These are phyloP conservation scores for Epistrophella euchroma DNA, from an alignment of 2,888 invertebrate genomes.

Conservation along the genomic window DNA sequence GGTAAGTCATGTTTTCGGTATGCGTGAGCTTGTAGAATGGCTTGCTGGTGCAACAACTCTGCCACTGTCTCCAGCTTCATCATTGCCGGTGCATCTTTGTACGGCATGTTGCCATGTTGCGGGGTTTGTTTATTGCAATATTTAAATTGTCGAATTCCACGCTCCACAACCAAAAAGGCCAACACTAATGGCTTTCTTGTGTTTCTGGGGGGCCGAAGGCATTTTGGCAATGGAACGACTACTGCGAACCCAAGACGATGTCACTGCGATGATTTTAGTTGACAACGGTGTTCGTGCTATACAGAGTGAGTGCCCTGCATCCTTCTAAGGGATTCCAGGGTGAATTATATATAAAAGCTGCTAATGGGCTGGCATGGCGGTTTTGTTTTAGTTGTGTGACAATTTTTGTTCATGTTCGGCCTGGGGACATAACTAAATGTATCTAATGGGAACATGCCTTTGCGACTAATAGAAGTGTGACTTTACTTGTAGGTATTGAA, in stretches of 20 bases:
- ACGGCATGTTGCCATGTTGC: conserved; percentile 67
- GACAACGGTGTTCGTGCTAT: conserved; percentile 41
- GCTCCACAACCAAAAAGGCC: conserved; percentile 66
- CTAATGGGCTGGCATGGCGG: conserved; percentile 34
- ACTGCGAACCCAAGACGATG: conserved; percentile 39
- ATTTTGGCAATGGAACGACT: conserved; percentile 48
- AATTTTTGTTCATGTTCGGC: conserved; percentile 41
- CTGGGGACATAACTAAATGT: too few species aligned
- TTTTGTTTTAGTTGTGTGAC: conserved; percentile 40
- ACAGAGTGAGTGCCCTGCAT: conserved; percentile 34
- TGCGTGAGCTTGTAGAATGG: conserved; percentile 67
- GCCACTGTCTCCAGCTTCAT: conserved; percentile 68
- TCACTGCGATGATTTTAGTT: conserved; percentile 70
- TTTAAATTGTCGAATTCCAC: conserved; percentile 74
- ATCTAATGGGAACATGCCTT: too few species aligned
- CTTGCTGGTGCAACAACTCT: conserved; percentile 57
- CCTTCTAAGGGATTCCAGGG: conserved; percentile 69
- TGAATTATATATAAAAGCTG: conserved; percentile 47
- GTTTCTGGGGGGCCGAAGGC: conserved; percentile 72
- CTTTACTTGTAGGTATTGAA: not conserved
- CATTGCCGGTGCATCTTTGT: conserved; percentile 69
- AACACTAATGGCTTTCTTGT: conserved; percentile 74
- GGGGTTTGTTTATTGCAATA: conserved; percentile 74
- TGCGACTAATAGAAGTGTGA: conserved; percentile 5
- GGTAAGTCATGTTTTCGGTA: conserved; percentile 74